Percentiles rank a stretch among this genome's conserved stretches.
Evolutionary conservation across 2,888 invertebrate species (phyloP).

Genomic region (Tiliacea citrago): DNA sequence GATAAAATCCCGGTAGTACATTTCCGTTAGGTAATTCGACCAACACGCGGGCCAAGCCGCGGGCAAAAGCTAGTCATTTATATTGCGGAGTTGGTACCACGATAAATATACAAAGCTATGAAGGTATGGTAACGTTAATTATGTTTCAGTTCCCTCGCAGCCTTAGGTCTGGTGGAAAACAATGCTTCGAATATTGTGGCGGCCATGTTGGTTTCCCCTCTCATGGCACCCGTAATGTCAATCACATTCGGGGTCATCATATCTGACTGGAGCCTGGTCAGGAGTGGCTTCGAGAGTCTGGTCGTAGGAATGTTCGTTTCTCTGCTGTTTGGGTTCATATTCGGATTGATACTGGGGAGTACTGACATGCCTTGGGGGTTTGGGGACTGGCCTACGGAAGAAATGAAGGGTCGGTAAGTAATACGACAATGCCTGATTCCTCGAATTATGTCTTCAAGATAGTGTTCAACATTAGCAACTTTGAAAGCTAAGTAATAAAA

Average conservation of each 20-base stretch:
- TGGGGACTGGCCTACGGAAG: slow-evolving; percentile 94
- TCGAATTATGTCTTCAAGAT: not conserved
- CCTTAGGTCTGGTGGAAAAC: slow-evolving; percentile 95
- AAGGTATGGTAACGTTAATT: not conserved
- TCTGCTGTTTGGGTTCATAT: slow-evolving; percentile 94
- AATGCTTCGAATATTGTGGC: slow-evolving; percentile 95
- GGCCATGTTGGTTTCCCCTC: slow-evolving; percentile 94
- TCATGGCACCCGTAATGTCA: slow-evolving; percentile 97
- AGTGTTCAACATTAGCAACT: slow-evolving; percentile 7
- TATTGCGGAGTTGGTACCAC: slow-evolving; percentile 4
- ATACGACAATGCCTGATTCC: not conserved
- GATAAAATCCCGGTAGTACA: no score
- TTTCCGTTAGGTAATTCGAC: no score
- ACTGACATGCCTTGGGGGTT: slow-evolving; percentile 95
- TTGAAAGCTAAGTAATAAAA: slow-evolving; percentile 9
- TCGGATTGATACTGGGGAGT: slow-evolving; percentile 93
- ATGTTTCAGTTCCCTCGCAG: slow-evolving; percentile 93
- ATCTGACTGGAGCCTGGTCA: slow-evolving; percentile 93
- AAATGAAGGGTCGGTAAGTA: slow-evolving; percentile 93
- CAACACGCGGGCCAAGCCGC: no score
- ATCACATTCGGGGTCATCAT: slow-evolving; percentile 96
- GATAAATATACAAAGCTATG: not conserved
- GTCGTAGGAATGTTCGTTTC: slow-evolving; percentile 94
- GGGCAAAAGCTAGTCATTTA: no score
- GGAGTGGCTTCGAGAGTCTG: slow-evolving; percentile 93